Conservation (phyloP, 2,797 vertebrate species). For the Rhinella marina region DNA sequence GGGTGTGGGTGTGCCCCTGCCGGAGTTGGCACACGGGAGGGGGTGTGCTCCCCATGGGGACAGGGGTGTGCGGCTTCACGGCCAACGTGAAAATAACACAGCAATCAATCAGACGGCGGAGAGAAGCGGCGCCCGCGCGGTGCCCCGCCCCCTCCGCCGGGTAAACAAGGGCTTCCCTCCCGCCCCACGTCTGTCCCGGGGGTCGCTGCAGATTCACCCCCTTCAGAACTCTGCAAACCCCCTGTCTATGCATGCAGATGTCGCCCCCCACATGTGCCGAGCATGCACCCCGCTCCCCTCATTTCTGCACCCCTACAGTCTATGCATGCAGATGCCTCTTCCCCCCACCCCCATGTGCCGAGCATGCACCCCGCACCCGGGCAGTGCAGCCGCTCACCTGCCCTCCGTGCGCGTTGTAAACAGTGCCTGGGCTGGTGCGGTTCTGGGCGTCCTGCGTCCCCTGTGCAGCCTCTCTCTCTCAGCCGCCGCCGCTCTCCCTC, state of each 20-base stretch:
- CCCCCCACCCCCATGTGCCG: no score
- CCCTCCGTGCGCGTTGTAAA: no score
- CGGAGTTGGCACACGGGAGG: conserved; percentile 1
- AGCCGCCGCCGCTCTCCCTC: not conserved
- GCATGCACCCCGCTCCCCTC: no score
- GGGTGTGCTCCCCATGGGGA: conserved; percentile 28
- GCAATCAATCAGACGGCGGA: no score
- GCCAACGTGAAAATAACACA: not conserved
- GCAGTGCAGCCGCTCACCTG: not conserved
- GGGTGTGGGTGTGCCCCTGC: conserved; percentile 39
- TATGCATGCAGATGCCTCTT: not conserved
- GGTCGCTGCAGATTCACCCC: not conserved
- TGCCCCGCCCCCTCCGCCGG: not conserved
- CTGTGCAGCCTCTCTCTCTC: not conserved
- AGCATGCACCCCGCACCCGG: not conserved
- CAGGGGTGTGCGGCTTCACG: not conserved
- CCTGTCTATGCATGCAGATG: no score
- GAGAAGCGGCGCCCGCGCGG: no score
- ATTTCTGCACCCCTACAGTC: not conserved
- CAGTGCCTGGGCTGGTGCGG: not conserved
- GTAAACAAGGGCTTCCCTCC: conserved; percentile 37
- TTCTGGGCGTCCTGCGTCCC: not conserved
- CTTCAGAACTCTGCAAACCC: not conserved
- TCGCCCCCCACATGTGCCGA: no score
- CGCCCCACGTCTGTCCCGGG: not conserved